These are phyloP conservation scores for Sinhomidia bicolor DNA, from an alignment of 2,888 invertebrate genomes.

Conservation along the genomic window DNA sequence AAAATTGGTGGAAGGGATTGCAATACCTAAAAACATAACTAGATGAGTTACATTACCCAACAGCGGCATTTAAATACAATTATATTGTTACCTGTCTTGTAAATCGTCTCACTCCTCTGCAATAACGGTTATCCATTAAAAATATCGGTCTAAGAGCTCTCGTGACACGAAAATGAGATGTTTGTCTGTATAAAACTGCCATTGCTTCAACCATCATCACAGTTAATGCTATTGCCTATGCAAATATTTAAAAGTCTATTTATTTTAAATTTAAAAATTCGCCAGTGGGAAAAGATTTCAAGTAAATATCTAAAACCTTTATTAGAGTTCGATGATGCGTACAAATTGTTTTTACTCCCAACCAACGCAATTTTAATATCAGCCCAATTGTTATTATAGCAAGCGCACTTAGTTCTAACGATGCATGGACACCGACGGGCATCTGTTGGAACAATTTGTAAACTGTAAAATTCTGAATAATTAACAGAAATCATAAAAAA, in stretches of 20 bases:
- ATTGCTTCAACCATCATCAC: conserved; percentile 93
- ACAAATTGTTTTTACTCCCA: conserved; percentile 91
- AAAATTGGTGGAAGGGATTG: conserved; percentile 93
- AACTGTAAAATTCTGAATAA: too few species aligned
- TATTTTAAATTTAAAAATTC: too few species aligned
- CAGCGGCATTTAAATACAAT: not conserved
- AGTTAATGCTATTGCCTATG: conserved; percentile 87
- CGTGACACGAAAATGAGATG: conserved; percentile 93
- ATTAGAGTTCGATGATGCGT: conserved; percentile 92
- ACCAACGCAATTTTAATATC: conserved; percentile 91
- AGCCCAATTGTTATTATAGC: conserved; percentile 90
- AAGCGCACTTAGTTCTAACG: conserved; percentile 90
- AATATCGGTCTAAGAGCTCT: conserved; percentile 93
- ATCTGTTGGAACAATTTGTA: conserved; percentile 85
- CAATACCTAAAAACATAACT: conserved; percentile 85
- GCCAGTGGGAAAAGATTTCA: not conserved
- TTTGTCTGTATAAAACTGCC: conserved; percentile 89
- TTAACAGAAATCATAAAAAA: not conserved
- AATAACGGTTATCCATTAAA: conserved; percentile 92
- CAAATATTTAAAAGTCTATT: too few species aligned
- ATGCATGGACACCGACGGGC: conserved; percentile 90
- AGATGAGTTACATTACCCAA: conserved; percentile 30
- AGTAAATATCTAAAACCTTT: conserved; percentile 84
- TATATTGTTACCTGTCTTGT: conserved; percentile 79
- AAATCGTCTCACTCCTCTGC: conserved; percentile 87